Conservation (phyloP, 1,140 invertebrate species). For the Probaryconus sp. region DNA sequence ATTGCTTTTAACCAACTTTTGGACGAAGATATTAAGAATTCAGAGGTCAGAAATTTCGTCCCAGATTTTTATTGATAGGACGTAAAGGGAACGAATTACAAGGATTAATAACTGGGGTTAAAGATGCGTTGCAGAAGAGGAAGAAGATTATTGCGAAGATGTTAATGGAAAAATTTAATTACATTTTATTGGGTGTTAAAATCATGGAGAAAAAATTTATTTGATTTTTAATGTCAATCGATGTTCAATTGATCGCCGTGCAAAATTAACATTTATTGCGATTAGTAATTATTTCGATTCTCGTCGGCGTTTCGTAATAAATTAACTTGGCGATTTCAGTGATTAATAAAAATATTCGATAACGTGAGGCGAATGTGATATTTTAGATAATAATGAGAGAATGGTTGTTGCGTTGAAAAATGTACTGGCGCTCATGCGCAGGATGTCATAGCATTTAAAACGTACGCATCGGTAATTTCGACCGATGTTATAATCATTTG, state of each 20-base stretch:
- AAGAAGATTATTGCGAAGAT: too few species aligned
- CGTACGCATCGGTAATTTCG: slow-evolving; percentile 47
- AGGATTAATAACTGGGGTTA: too few species aligned
- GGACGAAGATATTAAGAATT: too few species aligned
- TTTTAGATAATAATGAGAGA: slow-evolving; percentile 13
- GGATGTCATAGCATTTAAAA: slow-evolving; percentile 41
- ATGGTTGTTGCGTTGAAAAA: not conserved
- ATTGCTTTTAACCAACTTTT: not conserved
- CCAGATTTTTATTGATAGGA: slow-evolving; percentile 6
- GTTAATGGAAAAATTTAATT: too few species aligned
- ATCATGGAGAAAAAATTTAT: too few species aligned
- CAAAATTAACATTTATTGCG: too few species aligned
- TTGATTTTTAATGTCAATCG: too few species aligned
- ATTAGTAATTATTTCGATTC: not conserved
- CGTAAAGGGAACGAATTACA: too few species aligned
- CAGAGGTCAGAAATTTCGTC: slow-evolving; percentile 10
- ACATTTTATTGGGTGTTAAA: too few species aligned
- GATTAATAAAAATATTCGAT: slow-evolving; percentile 20
- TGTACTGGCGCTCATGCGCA: slow-evolving; percentile 28
- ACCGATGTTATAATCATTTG: slow-evolving; percentile 48
- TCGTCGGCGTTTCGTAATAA: not conserved
- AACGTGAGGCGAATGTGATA: too few species aligned
- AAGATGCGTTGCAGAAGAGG: too few species aligned
- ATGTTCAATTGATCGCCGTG: too few species aligned
- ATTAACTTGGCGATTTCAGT: not conserved